Evolutionary conservation across 2,888 invertebrate species (phyloP).

Genomic region (Epirrhoe tristata): DNA sequence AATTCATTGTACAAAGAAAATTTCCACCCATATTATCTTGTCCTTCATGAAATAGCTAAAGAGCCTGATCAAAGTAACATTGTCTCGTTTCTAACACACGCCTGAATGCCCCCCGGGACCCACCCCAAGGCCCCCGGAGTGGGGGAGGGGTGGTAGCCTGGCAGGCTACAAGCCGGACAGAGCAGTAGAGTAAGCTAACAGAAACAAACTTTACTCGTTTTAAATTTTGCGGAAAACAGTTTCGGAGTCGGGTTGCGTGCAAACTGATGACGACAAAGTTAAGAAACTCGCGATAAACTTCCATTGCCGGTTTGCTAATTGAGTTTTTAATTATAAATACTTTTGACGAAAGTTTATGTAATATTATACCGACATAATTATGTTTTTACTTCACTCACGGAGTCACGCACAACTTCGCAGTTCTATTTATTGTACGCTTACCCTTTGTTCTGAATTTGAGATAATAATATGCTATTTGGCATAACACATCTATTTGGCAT

Average conservation of each 20-base stretch:
- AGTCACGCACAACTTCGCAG: constrained; percentile 21
- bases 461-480: too few relatives aligned
- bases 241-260: constrained; percentile 71
- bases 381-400: constrained; percentile 31
- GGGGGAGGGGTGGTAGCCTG: constrained; percentile 13
- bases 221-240: constrained; percentile 78
- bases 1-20: constrained; percentile 44
- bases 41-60: constrained; percentile 59
- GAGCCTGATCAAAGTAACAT: constrained; percentile 63
- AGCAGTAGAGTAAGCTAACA: constrained; percentile 71
- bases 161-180: constrained; percentile 62
- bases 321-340: constrained; percentile 63
- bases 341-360: constrained; percentile 36
- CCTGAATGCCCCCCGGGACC: constrained; percentile 54
- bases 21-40: constrained; percentile 44
- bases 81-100: constrained; percentile 67
- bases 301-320: constrained; percentile 64
- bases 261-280: constrained; percentile 69
- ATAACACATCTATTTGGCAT: too few relatives aligned
- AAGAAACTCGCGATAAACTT: constrained; percentile 67
- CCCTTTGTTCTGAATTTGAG: too few relatives aligned
- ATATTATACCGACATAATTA: constrained; percentile 5
- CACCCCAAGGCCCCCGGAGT: constrained; percentile 34
- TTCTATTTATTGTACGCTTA: constrained; percentile 10
- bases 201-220: constrained; percentile 84